Base-by-base conservation (phyloP, 1,140 invertebrate species). In the Philotrypesis tridentata region DNA sequence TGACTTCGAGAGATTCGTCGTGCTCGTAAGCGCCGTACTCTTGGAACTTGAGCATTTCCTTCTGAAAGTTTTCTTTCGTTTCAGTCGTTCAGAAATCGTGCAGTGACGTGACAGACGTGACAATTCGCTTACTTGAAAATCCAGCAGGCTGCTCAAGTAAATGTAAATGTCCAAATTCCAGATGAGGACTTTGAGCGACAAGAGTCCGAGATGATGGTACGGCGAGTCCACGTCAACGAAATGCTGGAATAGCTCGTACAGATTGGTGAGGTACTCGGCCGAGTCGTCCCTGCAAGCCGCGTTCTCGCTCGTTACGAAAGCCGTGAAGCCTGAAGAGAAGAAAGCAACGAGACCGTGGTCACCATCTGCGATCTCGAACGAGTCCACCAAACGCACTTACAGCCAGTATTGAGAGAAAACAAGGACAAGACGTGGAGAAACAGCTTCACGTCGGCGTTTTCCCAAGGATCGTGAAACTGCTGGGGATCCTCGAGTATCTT, bases 111-210 rank as follows among this genome's bases (percentile, higher is more conserved):
- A 27, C 25, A 0, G 1, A 63, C 25, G 25, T 25, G 17, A 27
- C 9, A 12, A 72, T 25, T n/a, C n/a, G n/a, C n/a, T 48, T 88
- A 92, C 91, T 86, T 91, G 87, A 43, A 91, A 89, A 82, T 92
- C 83, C 9, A 90, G 74, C n/a, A 84, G 67, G 60, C 87, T 84
- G 31, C 88, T n/a, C 48, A 92, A 82, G 70, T 86, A 90, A 60
- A 90, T 85, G 14, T 86, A 87, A 79, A 88, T 84, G 72, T 92
- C 89, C 40, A 92, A 76, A 86, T 92, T 92, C 89, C 89, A 91
- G 73, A 92, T 87, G 4, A 89, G 82, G 2, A 83, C 79, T 80
- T 90, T 89, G 14, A 92, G 82, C 9, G 87, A 83, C 5, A 89
- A n/a, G 37, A 92, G 86, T 73, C 88, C 88, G 6, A 92, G 80